Base-by-base conservation (phyloP, 2,888 invertebrate genomes). In the Resseliella maxima region DNA sequence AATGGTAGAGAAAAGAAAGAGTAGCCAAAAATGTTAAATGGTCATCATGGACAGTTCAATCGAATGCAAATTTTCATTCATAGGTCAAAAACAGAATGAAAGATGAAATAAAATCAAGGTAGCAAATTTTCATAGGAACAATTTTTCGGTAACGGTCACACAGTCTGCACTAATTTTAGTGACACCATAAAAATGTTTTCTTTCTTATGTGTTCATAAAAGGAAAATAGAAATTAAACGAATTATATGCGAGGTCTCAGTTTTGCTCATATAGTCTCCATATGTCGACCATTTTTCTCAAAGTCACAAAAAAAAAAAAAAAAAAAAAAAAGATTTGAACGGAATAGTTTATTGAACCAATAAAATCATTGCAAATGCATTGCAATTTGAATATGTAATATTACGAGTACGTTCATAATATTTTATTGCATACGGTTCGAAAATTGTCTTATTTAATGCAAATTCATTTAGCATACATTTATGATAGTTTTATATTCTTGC, bases 401-500 rank as follows among this genome's bases (percentile, higher is more conserved):
- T 3, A 24, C 27, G 2, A 24, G 27, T 1, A n/a, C n/a, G n/a
- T 59, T 27, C 18, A 35, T 35, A 31, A n/a, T 1, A 31, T 5
- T 72, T 72, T 72, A 72, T 35, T 6, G 72, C 72, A 3, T 31
- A 72, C 72, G 15, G 35, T 72, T 72, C 72, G 31, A 50, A 50
- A 18, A 31, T 6, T 15, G 12, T 31, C 12, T 35, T 72, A 72
- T 72, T 35, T 27, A 72, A 72, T 72, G 72, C 72, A 72, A 72
- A 31, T 72, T 12, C 15, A 15, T 72, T 31, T 72, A 10, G 50
- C 50, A 50, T 6, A 15, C 8, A 72, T 72, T 59, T 24, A 59
- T 59, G 59, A 24, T 24, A 59, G 5, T 18, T 50, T 50, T 2
- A 18, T 15, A 15, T 18, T 8, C 18, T 50, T 50, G 46, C 46